Base-by-base conservation (phyloP, 2,888 invertebrate species). In the Fragum fragum region DNA sequence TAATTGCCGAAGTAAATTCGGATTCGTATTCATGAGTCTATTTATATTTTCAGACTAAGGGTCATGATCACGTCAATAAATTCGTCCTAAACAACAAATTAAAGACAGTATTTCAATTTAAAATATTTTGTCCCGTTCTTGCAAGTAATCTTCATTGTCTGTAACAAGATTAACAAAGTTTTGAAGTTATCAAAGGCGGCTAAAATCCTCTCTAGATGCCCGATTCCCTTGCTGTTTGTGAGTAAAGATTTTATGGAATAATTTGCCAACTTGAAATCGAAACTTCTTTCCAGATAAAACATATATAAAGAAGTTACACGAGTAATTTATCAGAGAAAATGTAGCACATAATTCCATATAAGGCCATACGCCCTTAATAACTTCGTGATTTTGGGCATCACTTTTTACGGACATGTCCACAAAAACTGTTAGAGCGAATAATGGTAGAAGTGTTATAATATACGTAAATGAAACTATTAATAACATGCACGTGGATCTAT, bases 271-370 rank as follows among this genome's bases (percentile, higher is more conserved):
- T 55, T 91, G 91, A 69, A 83, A 84, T 21, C 93, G 77, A 80
- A 92, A 92, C 42, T 89, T 87, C 16, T 88, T 87, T 6, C 92
- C 92, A 3, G 91, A 92, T 36, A 93, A 74, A 14, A 92, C 90
- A 76, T 93, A 93, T 29, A 92, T 92, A 77, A 90, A 92, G 83
- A 93, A 93, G 72, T 93, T 93, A 1, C 81, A 80, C 7, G 86
- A 90, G 75, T 92, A 93, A 76, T 92, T 93, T 1, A 91, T 55
- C 23, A 90, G 86, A 0, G 91, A 90, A n/a, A 92, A 29, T 0
- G 90, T 82, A 29, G 88, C 87, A 26, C 90, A 79, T 6, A 91
- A 26, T 16, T 89, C 84, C 2, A 81, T 55, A 52, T 88, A 82
- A 36, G 91, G 90, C 42, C 73, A 80, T 9, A 73, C 18, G 21